These are phyloP conservation scores for Rhyacichthys aspro DNA, from an alignment of 2,797 vertebrate genomes.

Conservation along the genomic window DNA sequence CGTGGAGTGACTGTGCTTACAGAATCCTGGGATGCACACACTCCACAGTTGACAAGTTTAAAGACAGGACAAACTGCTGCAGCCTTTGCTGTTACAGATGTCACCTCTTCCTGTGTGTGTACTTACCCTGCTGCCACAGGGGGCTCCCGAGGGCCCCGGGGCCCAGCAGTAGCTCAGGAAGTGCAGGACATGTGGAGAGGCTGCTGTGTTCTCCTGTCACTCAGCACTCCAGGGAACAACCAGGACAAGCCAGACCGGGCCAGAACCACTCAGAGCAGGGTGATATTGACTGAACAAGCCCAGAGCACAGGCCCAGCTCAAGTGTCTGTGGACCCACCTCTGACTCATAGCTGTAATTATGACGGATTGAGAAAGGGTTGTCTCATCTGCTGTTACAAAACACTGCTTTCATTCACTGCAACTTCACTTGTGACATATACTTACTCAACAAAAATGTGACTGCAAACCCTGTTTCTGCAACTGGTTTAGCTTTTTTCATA, in stretches of 20 bases:
- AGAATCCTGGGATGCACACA: background rate
- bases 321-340: background rate
- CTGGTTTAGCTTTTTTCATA: background rate
- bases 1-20: slow-evolving; percentile 8
- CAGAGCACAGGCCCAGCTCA: slow-evolving; percentile 15
- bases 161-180: slow-evolving; percentile 67
- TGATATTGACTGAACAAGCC: slow-evolving; percentile 36
- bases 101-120: slow-evolving; percentile 71
- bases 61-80: slow-evolving; percentile 40
- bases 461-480: slow-evolving; percentile 3
- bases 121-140: slow-evolving; percentile 63
- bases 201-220: slow-evolving; percentile 60
- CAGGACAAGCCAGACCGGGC: slow-evolving; percentile 26
- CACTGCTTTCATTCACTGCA: slow-evolving; percentile 2
- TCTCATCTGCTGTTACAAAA: slow-evolving; percentile 27
- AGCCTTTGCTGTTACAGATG: slow-evolving; percentile 70
- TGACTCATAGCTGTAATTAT: slow-evolving; percentile 34
- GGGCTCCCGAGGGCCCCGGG: slow-evolving; percentile 42
- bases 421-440: slow-evolving; percentile 7
- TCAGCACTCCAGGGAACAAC: slow-evolving; percentile 60
- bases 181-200: slow-evolving; percentile 48
- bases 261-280: slow-evolving; percentile 9
- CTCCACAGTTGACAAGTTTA: slow-evolving; percentile 27
- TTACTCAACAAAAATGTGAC: slow-evolving; percentile 1
- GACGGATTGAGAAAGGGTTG: slow-evolving; percentile 42